Percentiles rank a stretch among this genome's conserved stretches.
Evolutionary conservation across 2,888 invertebrate species (phyloP).

Genomic region (Hirtodrosophila duncani): DNA sequence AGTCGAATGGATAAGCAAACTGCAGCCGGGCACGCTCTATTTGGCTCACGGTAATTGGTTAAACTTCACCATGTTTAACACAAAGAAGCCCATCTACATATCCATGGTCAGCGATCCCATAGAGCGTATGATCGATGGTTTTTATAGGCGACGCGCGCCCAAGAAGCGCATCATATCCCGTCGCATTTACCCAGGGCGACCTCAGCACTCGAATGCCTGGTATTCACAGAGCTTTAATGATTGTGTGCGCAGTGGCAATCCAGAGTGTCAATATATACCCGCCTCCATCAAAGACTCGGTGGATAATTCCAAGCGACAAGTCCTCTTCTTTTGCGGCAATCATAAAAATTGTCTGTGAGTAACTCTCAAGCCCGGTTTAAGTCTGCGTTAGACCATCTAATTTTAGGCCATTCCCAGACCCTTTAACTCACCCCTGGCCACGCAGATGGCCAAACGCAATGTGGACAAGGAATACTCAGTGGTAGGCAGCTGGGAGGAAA

Average conservation of each 20-base stretch:
- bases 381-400: too few species aligned
- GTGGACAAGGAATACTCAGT: conserved; percentile 92
- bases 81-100: conserved; percentile 89
- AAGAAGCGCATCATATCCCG: conserved; percentile 84
- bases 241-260: conserved; percentile 88
- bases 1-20: conserved; percentile 83
- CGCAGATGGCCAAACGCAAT: conserved; percentile 89
- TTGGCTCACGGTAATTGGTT: conserved; percentile 93
- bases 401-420: conserved; percentile 80
- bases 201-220: conserved; percentile 84
- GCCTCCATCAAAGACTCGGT: conserved; percentile 88
- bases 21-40: conserved; percentile 87
- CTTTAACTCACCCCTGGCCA: conserved; percentile 89
- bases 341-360: conserved; percentile 88
- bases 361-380: not conserved
- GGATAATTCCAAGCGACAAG: conserved; percentile 89
- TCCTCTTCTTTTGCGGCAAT: conserved; percentile 93
- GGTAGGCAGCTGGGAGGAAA: conserved; percentile 91
- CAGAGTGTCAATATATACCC: conserved; percentile 88
- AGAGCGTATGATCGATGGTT: conserved; percentile 92
- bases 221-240: conserved; percentile 85
- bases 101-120: conserved; percentile 93
- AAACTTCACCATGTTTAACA: conserved; percentile 87
- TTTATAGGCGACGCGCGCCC: conserved; percentile 90
- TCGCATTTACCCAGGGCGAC: conserved; percentile 77